phyloP scores from a whole-genome alignment of 2,797 vertebrate species.

The Sarcophilus harrisii region DNA sequence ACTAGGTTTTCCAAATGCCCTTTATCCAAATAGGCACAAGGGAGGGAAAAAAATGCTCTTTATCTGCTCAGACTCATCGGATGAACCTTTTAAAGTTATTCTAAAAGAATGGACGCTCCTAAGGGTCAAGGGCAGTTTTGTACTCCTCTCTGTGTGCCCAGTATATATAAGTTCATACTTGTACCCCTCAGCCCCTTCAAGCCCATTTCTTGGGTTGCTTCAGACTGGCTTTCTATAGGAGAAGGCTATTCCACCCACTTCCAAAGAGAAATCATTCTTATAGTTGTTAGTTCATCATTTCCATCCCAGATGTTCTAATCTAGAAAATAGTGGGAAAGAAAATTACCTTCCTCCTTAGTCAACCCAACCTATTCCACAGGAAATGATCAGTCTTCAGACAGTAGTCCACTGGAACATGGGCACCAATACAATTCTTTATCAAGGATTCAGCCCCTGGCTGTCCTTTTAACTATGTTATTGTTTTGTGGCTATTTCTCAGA shows the following conservation, averaged over 20 bases:
- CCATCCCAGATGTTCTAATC: neutral
- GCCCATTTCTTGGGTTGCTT: neutral
- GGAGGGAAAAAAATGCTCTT: neutral
- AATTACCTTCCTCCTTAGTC: neutral
- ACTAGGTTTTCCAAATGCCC: neutral
- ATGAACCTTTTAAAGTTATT: neutral
- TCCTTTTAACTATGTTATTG: neutral
- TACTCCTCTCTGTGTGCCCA: neutral
- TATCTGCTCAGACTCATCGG: neutral
- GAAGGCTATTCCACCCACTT: neutral
- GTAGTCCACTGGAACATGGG: neutral
- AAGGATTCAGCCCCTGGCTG: neutral
- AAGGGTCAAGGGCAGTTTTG: neutral
- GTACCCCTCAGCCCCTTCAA: neutral
- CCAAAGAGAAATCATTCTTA: neutral
- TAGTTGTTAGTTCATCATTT: neutral
- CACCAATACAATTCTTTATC: neutral
- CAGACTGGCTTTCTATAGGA: neutral
- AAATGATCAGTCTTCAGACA: neutral
- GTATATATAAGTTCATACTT: neutral
- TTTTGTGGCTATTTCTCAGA: neutral
- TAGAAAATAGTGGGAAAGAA: neutral
- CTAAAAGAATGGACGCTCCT: neutral
- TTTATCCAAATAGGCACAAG: neutral
- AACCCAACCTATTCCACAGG: neutral